These are phyloP conservation scores for Germaria angustata DNA, from an alignment of 2,888 invertebrate genomes.

Conservation along the genomic window DNA sequence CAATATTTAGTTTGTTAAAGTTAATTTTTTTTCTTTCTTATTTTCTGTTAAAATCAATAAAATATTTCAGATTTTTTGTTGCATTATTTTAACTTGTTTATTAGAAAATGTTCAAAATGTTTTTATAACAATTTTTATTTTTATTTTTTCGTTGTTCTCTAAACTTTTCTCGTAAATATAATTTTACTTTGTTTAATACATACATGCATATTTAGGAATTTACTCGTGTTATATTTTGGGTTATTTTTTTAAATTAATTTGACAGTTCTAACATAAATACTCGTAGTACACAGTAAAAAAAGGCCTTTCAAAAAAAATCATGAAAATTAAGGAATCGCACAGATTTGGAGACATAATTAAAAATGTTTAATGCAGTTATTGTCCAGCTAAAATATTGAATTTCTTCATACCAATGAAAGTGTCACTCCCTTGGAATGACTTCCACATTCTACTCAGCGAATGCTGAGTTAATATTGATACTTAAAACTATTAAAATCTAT, in stretches of 20 bases:
- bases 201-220: not conserved
- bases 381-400: too few species aligned
- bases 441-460: too few species aligned
- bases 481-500: too few species aligned
- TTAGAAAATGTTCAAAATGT: conserved; percentile 8
- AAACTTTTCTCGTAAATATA: conserved; percentile 22
- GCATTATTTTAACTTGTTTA: conserved; percentile 36
- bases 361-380: too few species aligned
- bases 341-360: too few species aligned
- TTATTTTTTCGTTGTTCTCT: not conserved
- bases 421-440: too few species aligned
- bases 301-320: too few species aligned
- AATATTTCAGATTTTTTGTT: conserved; percentile 33
- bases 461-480: too few species aligned
- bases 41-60: conserved; percentile 42
- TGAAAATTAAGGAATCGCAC: too few species aligned
- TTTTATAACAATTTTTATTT: not conserved
- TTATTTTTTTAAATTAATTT: conserved; percentile 3
- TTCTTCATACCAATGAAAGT: too few species aligned
- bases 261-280: too few species aligned
- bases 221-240: conserved; percentile 6
- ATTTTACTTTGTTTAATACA: conserved; percentile 12
- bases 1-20: conserved; percentile 41
- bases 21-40: not conserved
- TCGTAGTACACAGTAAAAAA: too few species aligned